Percentiles rank a stretch among this genome's conserved stretches.
These are phyloP conservation scores for Agonopterix arenella DNA, from an alignment of 2,888 invertebrate genomes.

Conservation along the genomic window DNA sequence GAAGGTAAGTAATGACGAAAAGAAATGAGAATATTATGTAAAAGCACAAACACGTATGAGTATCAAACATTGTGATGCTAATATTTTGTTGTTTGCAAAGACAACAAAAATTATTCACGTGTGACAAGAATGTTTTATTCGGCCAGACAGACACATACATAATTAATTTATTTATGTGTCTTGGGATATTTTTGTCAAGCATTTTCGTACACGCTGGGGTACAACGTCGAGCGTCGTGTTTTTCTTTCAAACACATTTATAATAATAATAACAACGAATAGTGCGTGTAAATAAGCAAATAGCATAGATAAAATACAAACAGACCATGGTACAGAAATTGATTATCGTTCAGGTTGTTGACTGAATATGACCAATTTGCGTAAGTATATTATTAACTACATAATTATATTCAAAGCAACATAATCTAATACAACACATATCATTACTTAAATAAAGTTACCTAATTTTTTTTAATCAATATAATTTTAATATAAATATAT, in stretches of 20 bases:
- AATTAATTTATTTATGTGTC: conserved; percentile 7
- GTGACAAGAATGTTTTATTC: conserved; percentile 4
- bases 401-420: no score
- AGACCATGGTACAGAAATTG: conserved; percentile 46
- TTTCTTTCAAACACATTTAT: conserved; percentile 14
- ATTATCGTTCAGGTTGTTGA: conserved; percentile 39
- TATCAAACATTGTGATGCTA: not conserved
- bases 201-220: conserved; percentile 14
- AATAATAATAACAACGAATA: conserved; percentile 20
- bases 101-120: not conserved
- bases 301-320: conserved; percentile 36
- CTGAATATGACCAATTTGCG: conserved; percentile 49
- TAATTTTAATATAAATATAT: no score
- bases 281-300: conserved; percentile 18
- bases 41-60: conserved; percentile 1
- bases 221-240: no score
- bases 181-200: conserved; percentile 4
- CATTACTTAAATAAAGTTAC: no score
- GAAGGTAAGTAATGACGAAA: no score
- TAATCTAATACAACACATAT: no score
- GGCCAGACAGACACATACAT: conserved; percentile 9
- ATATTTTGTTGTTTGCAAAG: not conserved
- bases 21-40: no score
- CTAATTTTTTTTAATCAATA: no score
- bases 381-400: conserved; percentile 22